These are phyloP conservation scores for Aphidius gifuensis DNA, from an alignment of 1,140 invertebrate species.

Conservation along the genomic window DNA sequence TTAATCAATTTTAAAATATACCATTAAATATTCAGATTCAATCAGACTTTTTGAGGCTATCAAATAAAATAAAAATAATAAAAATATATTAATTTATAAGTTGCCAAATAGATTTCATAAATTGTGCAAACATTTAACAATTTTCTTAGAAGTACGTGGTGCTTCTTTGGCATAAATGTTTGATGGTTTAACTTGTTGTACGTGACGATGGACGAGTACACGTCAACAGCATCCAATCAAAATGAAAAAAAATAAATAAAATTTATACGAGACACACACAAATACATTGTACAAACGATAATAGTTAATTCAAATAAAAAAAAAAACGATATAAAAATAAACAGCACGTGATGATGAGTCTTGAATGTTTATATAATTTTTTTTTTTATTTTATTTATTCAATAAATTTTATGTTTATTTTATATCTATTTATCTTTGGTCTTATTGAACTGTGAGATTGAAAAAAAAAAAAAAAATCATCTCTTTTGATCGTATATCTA, in stretches of 20 bases:
- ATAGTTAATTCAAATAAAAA: not conserved
- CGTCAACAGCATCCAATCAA: constrained; percentile 40
- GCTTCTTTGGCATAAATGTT: constrained; percentile 1
- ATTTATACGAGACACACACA: no score
- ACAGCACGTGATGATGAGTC: constrained; percentile 23
- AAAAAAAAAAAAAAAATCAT: not conserved
- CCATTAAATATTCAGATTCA: not conserved
- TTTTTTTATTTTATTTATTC: not conserved
- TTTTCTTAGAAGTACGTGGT: not conserved
- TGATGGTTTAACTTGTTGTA: constrained; percentile 15
- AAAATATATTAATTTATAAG: no score
- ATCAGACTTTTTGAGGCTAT: no score
- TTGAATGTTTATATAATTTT: not conserved
- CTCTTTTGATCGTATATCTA: not conserved
- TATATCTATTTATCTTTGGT: constrained; percentile 14
- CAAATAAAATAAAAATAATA: no score
- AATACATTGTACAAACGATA: no score
- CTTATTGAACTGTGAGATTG: no score
- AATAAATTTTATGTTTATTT: constrained; percentile 10
- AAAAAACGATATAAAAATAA: not conserved
- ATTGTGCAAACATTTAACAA: no score
- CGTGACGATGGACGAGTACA: constrained; percentile 19
- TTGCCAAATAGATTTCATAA: no score
- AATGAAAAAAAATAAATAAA: constrained; percentile 15
- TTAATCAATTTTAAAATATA: constrained; percentile 5